Evolutionary conservation across 2,797 vertebrate species (phyloP).

Genomic region (Schizothorax lantsangensis): DNA sequence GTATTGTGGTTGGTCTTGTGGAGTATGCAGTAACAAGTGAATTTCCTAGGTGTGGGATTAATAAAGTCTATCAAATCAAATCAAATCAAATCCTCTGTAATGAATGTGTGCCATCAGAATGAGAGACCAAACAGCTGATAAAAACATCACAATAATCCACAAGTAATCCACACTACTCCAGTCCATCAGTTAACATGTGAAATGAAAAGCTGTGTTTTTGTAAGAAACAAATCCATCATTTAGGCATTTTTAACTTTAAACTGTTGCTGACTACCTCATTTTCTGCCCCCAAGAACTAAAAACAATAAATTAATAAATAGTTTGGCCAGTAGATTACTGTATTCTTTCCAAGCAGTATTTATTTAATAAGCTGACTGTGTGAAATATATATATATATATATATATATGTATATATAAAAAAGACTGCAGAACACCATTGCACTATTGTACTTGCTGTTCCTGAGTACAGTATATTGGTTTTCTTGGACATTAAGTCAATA

Average conservation of each 20-base stretch:
- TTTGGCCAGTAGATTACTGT: neutral
- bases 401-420: neutral
- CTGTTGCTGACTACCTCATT: neutral
- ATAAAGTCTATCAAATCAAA: no score
- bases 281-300: neutral
- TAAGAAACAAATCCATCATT: neutral
- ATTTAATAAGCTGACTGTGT: neutral
- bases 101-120: neutral
- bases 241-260: neutral
- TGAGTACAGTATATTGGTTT: neutral
- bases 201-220: neutral
- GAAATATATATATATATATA: no score
- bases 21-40: no score
- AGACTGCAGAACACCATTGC: neutral
- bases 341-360: neutral
- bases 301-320: neutral
- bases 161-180: neutral
- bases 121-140: neutral
- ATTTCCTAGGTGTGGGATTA: no score
- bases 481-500: slow-evolving; percentile 2
- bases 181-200: neutral
- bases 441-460: neutral
- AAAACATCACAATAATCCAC: neutral
- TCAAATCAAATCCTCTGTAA: neutral
- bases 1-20: no score